These are phyloP conservation scores for Malurus cyaneus DNA, from an alignment of 2,113 vertebrate genomes.

Conservation along the genomic window DNA sequence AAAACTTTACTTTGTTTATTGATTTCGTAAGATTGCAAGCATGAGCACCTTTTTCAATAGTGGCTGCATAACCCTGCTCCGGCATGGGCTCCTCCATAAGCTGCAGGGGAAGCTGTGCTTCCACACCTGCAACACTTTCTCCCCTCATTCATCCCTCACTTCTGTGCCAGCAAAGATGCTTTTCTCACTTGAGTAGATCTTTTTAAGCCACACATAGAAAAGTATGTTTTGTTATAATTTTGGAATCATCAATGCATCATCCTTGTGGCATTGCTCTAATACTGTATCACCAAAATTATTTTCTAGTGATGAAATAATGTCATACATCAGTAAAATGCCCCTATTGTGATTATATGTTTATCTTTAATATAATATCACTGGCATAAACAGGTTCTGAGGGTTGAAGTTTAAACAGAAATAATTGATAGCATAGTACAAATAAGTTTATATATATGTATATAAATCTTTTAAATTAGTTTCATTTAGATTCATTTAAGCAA, in stretches of 20 bases:
- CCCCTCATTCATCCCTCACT: not conserved
- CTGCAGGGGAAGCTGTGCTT: not conserved
- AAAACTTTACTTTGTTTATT: not conserved
- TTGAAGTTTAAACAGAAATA: not conserved
- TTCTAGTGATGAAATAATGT: not conserved
- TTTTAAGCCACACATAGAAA: not conserved
- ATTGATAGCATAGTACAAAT: not conserved
- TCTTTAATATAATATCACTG: not conserved
- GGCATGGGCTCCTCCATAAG: not conserved
- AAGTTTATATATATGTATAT: not conserved
- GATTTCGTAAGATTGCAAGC: not conserved
- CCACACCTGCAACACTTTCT: rapidly evolving
- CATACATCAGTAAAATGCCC: not conserved
- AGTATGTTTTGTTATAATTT: not conserved
- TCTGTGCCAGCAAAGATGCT: not conserved
- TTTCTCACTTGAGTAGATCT: not conserved
- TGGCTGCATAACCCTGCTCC: not conserved
- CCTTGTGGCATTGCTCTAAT: not conserved
- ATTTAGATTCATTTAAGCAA: not conserved
- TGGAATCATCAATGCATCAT: not conserved
- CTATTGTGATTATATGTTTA: not conserved
- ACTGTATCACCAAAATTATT: not conserved
- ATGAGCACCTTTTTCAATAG: not conserved
- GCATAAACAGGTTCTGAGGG: not conserved
- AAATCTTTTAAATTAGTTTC: not conserved